phyloP scores from a whole-genome alignment of 2,797 vertebrate species.

The Eidolon dupreanum region DNA sequence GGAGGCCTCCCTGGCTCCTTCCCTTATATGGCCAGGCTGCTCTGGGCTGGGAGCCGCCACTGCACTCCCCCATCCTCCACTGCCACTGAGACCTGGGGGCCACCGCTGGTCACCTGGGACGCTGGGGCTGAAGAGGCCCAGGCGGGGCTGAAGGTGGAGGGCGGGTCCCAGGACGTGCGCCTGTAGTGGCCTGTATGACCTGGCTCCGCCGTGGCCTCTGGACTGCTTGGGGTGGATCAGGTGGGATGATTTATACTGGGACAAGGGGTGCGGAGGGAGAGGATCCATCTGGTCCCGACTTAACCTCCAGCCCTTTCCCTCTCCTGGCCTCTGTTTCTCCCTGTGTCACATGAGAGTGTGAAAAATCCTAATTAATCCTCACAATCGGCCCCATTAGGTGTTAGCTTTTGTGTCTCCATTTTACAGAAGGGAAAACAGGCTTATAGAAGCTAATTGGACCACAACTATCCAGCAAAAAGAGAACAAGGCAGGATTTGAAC shows the following conservation, averaged over 20 bases:
- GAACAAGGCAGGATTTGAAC: background rate
- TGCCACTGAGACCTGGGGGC: background rate
- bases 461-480: background rate
- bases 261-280: background rate
- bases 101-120: background rate
- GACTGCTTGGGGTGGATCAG: background rate
- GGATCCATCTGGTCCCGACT: background rate
- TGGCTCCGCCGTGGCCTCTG: too few species aligned
- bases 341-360: background rate
- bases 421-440: background rate
- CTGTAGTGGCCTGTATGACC: background rate
- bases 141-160: background rate
- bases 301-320: background rate
- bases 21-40: slow-evolving; percentile 72
- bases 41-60: slow-evolving; percentile 10
- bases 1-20: slow-evolving; percentile 62
- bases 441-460: background rate
- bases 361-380: background rate
- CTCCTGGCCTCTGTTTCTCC: background rate
- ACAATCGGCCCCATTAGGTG: too few species aligned
- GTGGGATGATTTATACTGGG: background rate
- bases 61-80: background rate
- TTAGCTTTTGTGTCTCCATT: background rate
- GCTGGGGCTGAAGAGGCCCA: background rate
- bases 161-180: background rate